Conservation (phyloP, 2,888 invertebrate species). For the Heliconius charithonia region DNA sequence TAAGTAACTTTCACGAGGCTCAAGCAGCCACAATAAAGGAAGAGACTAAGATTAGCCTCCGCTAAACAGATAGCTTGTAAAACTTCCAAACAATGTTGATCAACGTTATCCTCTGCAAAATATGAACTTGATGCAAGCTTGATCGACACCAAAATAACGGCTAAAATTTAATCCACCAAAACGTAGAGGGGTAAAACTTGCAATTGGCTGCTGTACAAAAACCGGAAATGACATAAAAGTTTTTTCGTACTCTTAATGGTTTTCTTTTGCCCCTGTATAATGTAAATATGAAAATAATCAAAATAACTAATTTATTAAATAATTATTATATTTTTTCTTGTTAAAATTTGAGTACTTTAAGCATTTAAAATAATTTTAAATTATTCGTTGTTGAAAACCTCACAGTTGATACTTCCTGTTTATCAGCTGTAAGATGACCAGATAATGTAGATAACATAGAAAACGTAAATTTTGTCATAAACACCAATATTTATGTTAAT, state of each 20-base stretch:
- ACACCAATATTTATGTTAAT: not conserved
- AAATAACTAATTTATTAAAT: not conserved
- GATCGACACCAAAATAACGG: conserved; percentile 50
- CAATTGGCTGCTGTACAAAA: conserved; percentile 46
- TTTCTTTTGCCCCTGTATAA: not conserved
- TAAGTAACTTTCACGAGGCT: conserved; percentile 8
- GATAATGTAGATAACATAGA: not conserved
- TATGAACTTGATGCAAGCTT: conserved; percentile 29
- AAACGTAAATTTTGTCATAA: not conserved
- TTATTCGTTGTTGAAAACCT: not conserved
- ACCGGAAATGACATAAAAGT: conserved; percentile 39
- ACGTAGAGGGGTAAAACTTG: conserved; percentile 23
- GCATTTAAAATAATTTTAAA: not conserved
- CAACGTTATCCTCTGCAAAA: not conserved
- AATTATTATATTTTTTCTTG: not conserved
- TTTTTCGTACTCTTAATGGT: not conserved
- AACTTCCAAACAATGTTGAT: conserved; percentile 4
- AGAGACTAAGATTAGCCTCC: conserved; percentile 9
- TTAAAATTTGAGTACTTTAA: not conserved
- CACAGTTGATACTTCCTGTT: not conserved
- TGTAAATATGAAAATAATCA: not conserved
- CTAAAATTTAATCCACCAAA: conserved; percentile 42
- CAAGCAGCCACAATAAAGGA: conserved; percentile 11
- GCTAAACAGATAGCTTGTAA: not conserved
- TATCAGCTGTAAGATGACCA: conserved; percentile 16